These are phyloP conservation scores for Apodemus speciosus DNA, from an alignment of 2,113 vertebrate genomes.

Conservation along the genomic window DNA sequence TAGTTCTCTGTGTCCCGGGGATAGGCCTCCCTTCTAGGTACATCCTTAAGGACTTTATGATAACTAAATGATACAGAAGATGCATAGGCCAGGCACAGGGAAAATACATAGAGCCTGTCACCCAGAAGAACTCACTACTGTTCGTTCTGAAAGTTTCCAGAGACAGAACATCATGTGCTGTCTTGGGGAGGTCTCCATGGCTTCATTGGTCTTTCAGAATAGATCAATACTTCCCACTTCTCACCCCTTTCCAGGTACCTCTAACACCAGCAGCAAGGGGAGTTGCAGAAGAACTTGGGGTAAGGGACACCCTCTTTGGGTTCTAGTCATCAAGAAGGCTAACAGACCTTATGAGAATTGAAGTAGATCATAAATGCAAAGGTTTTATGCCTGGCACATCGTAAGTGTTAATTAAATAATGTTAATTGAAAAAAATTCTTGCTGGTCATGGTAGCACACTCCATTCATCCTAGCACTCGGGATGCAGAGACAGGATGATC, in stretches of 20 bases:
- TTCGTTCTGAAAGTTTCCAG: not conserved
- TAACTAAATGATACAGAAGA: not conserved
- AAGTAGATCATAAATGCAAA: not conserved
- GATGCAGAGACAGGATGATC: not conserved
- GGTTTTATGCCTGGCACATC: not conserved
- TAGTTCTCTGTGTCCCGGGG: not conserved
- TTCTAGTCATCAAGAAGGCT: not conserved
- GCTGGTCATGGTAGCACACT: not conserved
- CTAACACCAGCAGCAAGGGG: not conserved
- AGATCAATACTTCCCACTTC: not conserved
- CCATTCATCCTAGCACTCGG: not conserved
- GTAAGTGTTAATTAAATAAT: not conserved
- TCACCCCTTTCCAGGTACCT: not conserved
- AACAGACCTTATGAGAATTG: not conserved
- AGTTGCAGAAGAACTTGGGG: not conserved
- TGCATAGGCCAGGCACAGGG: not conserved
- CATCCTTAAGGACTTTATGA: not conserved
- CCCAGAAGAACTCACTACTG: fast-evolving
- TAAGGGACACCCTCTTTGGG: not conserved
- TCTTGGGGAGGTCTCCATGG: not conserved
- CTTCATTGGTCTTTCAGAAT: not conserved
- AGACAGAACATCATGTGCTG: not conserved
- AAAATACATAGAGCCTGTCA: not conserved
- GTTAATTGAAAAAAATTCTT: not conserved
- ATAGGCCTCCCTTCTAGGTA: not conserved